Evolutionary conservation across 2,797 vertebrate species (phyloP).

Genomic region (Anguilla anguilla): DNA sequence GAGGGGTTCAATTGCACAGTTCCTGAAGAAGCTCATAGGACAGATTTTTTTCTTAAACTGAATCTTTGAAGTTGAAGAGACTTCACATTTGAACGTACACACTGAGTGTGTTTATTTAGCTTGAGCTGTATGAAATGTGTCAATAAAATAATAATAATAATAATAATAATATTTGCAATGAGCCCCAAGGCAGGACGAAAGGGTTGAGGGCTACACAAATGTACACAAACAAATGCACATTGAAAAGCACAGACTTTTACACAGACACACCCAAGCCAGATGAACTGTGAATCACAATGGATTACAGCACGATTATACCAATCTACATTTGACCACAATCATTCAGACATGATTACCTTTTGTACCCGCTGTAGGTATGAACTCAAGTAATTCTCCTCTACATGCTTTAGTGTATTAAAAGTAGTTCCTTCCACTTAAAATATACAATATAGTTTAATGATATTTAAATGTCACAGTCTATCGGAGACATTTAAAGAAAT

Average conservation of each 20-base stretch:
- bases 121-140: too few species aligned
- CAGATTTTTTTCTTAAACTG: background rate
- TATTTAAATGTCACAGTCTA: constrained; percentile 29
- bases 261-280: background rate
- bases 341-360: constrained; percentile 13
- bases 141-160: too few species aligned
- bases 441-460: constrained; percentile 19
- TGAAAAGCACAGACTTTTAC: background rate
- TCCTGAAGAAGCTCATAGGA: constrained; percentile 16
- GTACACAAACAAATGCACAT: background rate
- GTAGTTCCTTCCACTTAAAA: constrained; percentile 21
- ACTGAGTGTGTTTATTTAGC: too few species aligned
- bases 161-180: background rate
- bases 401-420: constrained; percentile 19
- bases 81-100: background rate
- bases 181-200: constrained; percentile 27
- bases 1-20: constrained; percentile 19
- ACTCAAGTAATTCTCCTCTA: background rate
- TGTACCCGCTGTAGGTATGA: background rate
- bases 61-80: constrained; percentile 25
- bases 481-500: constrained; percentile 18
- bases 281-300: background rate
- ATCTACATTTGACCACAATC: constrained; percentile 25
- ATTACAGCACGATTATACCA: constrained; percentile 8
- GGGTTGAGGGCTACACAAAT: constrained; percentile 12